phyloP scores from a whole-genome alignment of 2,113 vertebrate species.

The Pholis gunnellus region DNA sequence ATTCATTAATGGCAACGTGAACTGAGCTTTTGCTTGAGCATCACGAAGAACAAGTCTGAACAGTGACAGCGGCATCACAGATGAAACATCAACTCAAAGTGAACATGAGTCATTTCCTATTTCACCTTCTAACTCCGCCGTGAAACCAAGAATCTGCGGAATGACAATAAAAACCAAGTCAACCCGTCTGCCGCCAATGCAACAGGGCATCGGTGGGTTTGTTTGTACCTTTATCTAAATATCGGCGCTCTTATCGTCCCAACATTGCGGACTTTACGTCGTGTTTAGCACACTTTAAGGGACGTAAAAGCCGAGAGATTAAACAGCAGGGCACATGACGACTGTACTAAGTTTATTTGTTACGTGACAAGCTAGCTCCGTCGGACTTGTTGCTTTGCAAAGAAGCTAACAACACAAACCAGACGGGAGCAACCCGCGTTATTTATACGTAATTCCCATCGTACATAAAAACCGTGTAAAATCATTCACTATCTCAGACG shows the following conservation, averaged over 20 bases:
- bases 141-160: constrained; percentile 46
- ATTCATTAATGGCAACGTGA: neutral
- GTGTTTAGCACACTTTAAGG: constrained; percentile 18
- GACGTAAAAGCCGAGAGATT: constrained; percentile 64
- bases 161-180: constrained; percentile 58
- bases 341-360: constrained; percentile 69
- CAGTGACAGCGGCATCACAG: constrained; percentile 12
- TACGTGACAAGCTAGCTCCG: constrained; percentile 56
- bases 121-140: constrained; percentile 43
- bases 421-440: neutral
- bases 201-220: rapidly evolving
- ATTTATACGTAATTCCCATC: neutral
- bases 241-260: rapidly evolving
- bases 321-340: constrained; percentile 69
- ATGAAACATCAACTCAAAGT: constrained; percentile 31
- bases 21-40: neutral
- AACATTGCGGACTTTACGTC: neutral
- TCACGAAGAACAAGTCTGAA: neutral
- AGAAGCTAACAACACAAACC: neutral
- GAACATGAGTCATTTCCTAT: constrained; percentile 75
- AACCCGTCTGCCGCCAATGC: neutral
- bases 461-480: neutral
- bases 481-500: neutral
- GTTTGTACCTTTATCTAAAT: neutral
- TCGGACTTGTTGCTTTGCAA: constrained; percentile 75